Conservation (phyloP, 2,888 invertebrate genomes). For the Hoplodrina blanda region DNA sequence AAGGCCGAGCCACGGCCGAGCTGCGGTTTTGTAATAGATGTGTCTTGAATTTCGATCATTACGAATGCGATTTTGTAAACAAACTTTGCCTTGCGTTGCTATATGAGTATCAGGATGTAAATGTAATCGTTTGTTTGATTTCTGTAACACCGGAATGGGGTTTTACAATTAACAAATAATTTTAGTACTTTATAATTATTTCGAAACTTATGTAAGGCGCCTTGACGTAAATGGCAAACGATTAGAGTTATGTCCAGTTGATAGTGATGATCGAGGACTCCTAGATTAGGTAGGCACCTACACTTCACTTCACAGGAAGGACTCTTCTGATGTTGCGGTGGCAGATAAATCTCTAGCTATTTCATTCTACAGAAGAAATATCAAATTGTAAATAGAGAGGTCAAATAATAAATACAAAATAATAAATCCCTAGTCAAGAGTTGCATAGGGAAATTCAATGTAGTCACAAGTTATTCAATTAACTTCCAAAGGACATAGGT, state of each 20-base stretch:
- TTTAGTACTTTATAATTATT: background rate
- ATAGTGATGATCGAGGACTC: background rate
- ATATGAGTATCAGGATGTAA: constrained; percentile 15
- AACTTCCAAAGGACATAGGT: no score
- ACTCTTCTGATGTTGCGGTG: background rate
- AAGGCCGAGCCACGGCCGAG: constrained; percentile 14
- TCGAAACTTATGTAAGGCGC: no score
- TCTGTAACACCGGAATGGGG: background rate
- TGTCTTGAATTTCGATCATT: constrained; percentile 30
- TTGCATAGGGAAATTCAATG: background rate
- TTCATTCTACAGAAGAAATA: background rate
- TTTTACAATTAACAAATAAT: background rate
- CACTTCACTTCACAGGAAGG: no score
- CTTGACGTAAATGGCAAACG: no score
- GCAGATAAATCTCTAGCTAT: background rate
- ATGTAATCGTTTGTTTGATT: background rate
- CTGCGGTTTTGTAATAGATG: constrained; percentile 38
- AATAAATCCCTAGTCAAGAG: no score
- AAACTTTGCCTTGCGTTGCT: constrained; percentile 14
- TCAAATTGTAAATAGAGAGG: no score
- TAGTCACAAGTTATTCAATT: background rate
- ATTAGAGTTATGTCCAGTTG: background rate
- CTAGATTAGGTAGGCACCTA: no score
- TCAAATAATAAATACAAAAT: no score
- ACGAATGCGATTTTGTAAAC: constrained; percentile 26